These are phyloP conservation scores for Halesus radiatus DNA, from an alignment of 1,140 invertebrate genomes.

Conservation along the genomic window DNA sequence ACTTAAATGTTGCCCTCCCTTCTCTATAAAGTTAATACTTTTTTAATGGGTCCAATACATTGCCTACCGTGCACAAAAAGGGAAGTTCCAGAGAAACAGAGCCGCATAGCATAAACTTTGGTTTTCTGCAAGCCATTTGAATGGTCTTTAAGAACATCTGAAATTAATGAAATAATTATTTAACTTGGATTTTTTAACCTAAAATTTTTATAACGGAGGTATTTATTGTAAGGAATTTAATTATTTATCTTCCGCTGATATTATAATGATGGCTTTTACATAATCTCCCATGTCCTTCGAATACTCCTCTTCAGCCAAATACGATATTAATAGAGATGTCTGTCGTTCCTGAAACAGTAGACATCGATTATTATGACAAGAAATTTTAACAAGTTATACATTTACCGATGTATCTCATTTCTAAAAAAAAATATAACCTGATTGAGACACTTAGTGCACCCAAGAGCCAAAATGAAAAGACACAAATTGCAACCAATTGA, in stretches of 20 bases:
- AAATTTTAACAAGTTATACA: no score
- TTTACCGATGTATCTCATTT: no score
- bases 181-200: no score
- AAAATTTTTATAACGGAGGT: no score
- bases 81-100: not conserved
- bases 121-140: not conserved
- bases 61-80: not conserved
- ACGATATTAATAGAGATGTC: no score
- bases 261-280: not conserved
- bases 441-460: not conserved
- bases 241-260: not conserved
- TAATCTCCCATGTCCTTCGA: not conserved
- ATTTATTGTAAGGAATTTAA: no score
- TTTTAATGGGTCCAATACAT: not conserved
- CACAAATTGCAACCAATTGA: not conserved
- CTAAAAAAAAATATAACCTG: not conserved
- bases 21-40: not conserved
- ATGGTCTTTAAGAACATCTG: not conserved
- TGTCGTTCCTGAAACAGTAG: not conserved
- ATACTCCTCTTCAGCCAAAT: no score
- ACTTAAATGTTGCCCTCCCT: not conserved
- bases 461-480: not conserved
- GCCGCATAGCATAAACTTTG: not conserved
- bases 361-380: no score
- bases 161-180: not conserved